Conservation (phyloP, 2,888 invertebrate genomes). For the Chorisops tibialis region DNA sequence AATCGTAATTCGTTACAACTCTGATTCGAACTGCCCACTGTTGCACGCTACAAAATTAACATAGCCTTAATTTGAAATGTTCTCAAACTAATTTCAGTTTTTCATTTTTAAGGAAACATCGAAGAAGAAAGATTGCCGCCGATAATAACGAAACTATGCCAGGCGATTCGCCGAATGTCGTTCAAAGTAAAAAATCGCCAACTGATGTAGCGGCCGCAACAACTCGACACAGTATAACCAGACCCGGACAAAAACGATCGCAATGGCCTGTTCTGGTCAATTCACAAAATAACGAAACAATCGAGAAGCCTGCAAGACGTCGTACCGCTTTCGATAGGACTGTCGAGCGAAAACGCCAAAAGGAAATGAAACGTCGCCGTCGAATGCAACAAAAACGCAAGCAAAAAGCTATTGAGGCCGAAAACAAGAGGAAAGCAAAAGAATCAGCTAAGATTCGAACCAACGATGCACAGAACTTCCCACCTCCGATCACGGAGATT, state of each 20-base stretch:
- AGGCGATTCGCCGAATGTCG: background rate
- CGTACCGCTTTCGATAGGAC: constrained; percentile 2
- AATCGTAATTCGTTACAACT: too few relatives aligned
- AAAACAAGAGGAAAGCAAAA: constrained; percentile 34
- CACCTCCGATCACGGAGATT: constrained; percentile 7
- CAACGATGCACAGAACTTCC: background rate
- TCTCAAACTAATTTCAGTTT: background rate
- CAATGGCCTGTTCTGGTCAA: background rate
- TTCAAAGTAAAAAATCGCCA: too few relatives aligned
- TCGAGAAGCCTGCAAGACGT: background rate
- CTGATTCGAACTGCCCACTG: too few relatives aligned
- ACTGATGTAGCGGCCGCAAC: too few relatives aligned
- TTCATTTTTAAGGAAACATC: background rate
- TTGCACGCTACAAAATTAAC: too few relatives aligned
- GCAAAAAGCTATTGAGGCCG: constrained; percentile 17
- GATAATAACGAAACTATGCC: background rate
- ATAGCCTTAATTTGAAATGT: too few relatives aligned
- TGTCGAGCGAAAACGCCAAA: constrained; percentile 6
- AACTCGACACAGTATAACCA: background rate
- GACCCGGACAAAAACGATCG: background rate
- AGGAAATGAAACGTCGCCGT: background rate
- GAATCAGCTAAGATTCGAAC: constrained; percentile 41
- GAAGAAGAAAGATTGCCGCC: background rate
- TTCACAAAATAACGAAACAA: constrained; percentile 3
- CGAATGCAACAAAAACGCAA: constrained; percentile 2